Percentiles rank a stretch among this genome's conserved stretches.
Evolutionary conservation across 2,797 vertebrate species (phyloP).

Genomic region (Chiroxiphia lanceolata): DNA sequence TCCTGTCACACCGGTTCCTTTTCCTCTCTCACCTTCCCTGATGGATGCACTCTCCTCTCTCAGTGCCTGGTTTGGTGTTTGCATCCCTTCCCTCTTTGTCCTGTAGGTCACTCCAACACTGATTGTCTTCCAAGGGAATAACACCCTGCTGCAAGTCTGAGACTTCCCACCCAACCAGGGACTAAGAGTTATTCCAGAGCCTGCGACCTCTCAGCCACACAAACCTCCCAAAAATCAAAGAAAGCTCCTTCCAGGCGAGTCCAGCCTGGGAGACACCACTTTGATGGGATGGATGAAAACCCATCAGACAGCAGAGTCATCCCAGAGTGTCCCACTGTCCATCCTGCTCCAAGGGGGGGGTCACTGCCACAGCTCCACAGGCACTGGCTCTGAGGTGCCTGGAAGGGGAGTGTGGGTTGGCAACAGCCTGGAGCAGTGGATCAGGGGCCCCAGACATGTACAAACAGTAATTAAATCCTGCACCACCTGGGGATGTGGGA

Average conservation of each 20-base stretch:
- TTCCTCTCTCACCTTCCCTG: background rate
- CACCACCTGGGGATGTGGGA: background rate
- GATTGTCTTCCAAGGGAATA: conserved; percentile 65
- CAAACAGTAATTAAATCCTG: conserved; percentile 55
- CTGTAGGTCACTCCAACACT: conserved; percentile 77
- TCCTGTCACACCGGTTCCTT: background rate
- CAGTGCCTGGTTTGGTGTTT: background rate
- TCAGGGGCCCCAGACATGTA: conserved; percentile 26
- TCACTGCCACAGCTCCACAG: background rate
- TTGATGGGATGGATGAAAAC: rapidly evolving
- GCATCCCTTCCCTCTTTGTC: conserved; percentile 18
- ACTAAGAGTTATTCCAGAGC: conserved; percentile 69
- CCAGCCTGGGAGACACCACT: background rate
- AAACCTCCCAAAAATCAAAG: conserved; percentile 43
- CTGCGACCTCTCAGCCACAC: conserved; percentile 75
- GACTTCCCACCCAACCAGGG: conserved; percentile 34
- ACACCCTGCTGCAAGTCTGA: conserved; percentile 80
- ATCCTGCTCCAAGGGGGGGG: background rate
- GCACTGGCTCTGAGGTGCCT: background rate
- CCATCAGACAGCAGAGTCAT: background rate
- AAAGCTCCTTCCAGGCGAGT: conserved; percentile 72
- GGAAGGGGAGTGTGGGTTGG: background rate
- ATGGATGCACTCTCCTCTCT: background rate
- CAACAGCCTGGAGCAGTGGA: background rate
- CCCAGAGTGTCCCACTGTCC: background rate